phyloP scores from a whole-genome alignment of 2,113 vertebrate species.

The Laticauda colubrina region DNA sequence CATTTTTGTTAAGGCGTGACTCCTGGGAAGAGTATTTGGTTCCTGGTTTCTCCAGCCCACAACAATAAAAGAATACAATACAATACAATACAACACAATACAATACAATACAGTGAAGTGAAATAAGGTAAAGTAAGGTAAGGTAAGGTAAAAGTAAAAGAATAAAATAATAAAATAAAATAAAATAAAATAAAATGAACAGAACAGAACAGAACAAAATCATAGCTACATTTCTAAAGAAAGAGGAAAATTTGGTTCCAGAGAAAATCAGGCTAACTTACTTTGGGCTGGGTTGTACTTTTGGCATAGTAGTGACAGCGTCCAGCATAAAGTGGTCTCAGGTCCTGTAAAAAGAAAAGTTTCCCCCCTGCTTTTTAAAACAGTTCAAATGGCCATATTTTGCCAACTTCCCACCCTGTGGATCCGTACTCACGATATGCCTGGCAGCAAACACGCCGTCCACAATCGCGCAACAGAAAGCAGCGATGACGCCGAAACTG shows the following conservation, averaged over 20 bases:
- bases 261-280: constrained; percentile 43
- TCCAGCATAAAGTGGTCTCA: constrained; percentile 88
- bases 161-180: no score
- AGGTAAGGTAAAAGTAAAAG: no score
- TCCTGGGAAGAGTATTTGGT: no score
- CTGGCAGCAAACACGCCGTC: constrained; percentile 96
- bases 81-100: no score
- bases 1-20: not conserved
- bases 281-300: constrained; percentile 70
- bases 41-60: no score
- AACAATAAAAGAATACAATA: no score
- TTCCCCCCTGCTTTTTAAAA: not conserved
- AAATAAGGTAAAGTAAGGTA: no score
- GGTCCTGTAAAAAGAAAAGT: constrained; percentile 76
- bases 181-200: not conserved
- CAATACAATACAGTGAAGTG: no score
- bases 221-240: not conserved
- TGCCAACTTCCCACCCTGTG: not conserved
- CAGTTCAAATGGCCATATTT: not conserved
- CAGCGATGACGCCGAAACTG: constrained; percentile 96
- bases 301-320: constrained; percentile 90
- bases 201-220: not conserved
- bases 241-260: not conserved
- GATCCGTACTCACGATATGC: constrained; percentile 89
- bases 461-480: constrained; percentile 97